Evolutionary conservation across 2,113 vertebrate species (phyloP), one percentile per base, ranked within the genome.

Genomic region (Echinops telfairi): DNA sequence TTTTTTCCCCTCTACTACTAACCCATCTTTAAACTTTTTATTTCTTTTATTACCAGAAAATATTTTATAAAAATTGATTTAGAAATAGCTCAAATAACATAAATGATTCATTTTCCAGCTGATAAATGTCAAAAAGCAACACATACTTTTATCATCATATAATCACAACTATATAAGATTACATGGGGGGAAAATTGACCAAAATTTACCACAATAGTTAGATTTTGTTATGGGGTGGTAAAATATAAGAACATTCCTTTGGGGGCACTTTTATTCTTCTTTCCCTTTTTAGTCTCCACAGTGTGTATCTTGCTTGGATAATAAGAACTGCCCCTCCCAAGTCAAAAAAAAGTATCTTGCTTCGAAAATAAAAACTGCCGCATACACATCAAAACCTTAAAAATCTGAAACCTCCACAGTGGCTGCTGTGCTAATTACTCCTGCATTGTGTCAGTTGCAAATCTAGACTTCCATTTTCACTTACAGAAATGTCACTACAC

Each of bases 211-310:
- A 77, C 33, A 88, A 77, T 78, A 47, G 53, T 88, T 86, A 64
- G 38, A 20, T 66, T 31, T 66, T 76, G 19, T 40, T 73, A 84
- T 27, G 16, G 40, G 23, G 53, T 15, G 33, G 31, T 58, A 58
- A 89, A 82, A 66, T 66, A 36, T 68, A 78, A 95, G 62, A 20
- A 90, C 81, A 68, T 16, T 38, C 86, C 84, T 93, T 64, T 64
- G 25, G 43, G 3, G 38, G 3, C 19, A 53, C 76, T 81, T 92
- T 78, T 38, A 57, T 43, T 80, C 43, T 82, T 80, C 76, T 83
- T 22, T 20, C 20, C 47, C 20, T 58, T 9, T 77, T 23, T 53
- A 3, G 1, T 89, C 86, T 93, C 60, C 53, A n/a, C 71, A 89
- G 6, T 64, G 9, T 79, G 78, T 81, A 8, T 47, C 27, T 86